These are phyloP conservation scores for Chrysopilus asiliformis DNA, from an alignment of 2,888 invertebrate species.

Conservation along the genomic window DNA sequence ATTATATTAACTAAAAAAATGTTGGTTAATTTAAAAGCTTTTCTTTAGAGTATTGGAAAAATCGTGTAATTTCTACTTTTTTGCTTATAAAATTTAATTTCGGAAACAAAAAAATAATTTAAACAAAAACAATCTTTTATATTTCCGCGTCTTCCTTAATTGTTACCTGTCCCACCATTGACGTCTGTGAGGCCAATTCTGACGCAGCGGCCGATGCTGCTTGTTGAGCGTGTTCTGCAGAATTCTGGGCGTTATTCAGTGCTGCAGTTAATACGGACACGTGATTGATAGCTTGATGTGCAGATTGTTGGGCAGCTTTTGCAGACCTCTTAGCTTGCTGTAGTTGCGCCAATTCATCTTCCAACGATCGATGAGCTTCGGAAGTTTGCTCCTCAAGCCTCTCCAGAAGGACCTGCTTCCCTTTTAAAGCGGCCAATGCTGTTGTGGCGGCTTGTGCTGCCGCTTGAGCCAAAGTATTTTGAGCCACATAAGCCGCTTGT, in stretches of 20 bases:
- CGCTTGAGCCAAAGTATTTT: constrained; percentile 62
- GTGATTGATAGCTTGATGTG: constrained; percentile 56
- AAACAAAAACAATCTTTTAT: too few species aligned
- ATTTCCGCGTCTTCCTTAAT: too few species aligned
- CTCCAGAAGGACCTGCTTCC: constrained; percentile 48
- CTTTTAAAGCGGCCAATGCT: constrained; percentile 51
- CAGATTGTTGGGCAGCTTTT: constrained; percentile 51
- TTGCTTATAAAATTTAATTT: too few species aligned
- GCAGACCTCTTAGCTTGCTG: constrained; percentile 60
- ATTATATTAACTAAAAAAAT: too few species aligned
- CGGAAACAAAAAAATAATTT: too few species aligned
- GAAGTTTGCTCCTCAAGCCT: constrained; percentile 61
- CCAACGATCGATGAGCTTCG: constrained; percentile 54
- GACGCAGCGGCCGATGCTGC: constrained; percentile 61
- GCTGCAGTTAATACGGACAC: constrained; percentile 56
- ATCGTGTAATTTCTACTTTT: too few species aligned
- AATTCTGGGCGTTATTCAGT: constrained; percentile 60
- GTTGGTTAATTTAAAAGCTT: too few species aligned
- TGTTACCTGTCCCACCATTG: constrained; percentile 65
- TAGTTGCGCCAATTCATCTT: constrained; percentile 55
- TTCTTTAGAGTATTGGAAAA: too few species aligned
- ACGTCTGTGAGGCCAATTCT: constrained; percentile 60
- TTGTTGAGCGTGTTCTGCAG: constrained; percentile 56
- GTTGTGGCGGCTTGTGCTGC: constrained; percentile 59
- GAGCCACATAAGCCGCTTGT: constrained; percentile 66